Conservation (phyloP, 2,888 invertebrate genomes). For the Rhogogaster chlorosoma region DNA sequence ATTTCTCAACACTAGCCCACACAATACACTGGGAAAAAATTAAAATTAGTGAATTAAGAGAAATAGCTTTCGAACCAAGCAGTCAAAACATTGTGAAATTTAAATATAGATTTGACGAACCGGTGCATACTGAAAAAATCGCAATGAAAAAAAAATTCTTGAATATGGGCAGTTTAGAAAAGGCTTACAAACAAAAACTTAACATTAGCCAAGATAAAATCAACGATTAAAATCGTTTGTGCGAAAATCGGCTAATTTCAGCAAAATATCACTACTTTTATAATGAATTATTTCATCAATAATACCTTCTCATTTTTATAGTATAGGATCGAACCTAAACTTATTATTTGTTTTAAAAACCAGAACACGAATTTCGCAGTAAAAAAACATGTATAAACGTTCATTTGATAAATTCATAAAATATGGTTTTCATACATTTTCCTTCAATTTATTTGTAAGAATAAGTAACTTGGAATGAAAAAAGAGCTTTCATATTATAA, state of each 20-base stretch:
- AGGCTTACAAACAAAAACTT: background rate
- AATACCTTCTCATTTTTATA: too few relatives aligned
- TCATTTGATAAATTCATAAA: too few relatives aligned
- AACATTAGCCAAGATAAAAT: background rate
- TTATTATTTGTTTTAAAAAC: too few relatives aligned
- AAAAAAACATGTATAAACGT: too few relatives aligned
- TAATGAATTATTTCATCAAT: background rate
- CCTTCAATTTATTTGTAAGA: too few relatives aligned
- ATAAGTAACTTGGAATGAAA: too few relatives aligned
- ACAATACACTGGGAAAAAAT: background rate
- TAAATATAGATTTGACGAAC: background rate
- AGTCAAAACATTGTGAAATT: background rate
- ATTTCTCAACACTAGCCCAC: background rate
- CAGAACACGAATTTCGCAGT: too few relatives aligned
- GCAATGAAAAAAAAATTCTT: background rate
- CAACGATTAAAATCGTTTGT: background rate
- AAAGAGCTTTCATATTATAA: too few relatives aligned
- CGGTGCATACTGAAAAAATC: background rate
- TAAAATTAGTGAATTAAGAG: background rate
- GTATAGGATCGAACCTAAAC: too few relatives aligned
- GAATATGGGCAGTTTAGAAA: background rate
- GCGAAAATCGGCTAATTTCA: background rate
- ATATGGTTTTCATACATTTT: too few relatives aligned
- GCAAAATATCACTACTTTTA: background rate
- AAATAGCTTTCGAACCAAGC: background rate